These are phyloP conservation scores for Erebia ligea DNA, from an alignment of 2,888 invertebrate species.

Conservation along the genomic window DNA sequence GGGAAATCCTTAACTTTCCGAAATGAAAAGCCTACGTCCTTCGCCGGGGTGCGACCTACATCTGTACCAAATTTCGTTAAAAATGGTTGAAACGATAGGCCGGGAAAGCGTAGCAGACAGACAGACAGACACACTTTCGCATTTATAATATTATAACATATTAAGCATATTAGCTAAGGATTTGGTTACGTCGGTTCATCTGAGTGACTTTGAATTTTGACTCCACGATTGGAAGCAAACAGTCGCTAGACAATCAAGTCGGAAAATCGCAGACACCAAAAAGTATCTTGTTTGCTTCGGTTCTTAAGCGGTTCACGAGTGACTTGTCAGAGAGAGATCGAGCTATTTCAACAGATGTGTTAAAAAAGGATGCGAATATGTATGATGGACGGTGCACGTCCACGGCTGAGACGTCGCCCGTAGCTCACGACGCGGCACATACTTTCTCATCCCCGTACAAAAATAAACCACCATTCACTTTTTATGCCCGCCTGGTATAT, in stretches of 20 bases:
- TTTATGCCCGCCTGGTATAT: conserved; percentile 76
- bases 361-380: conserved; percentile 55
- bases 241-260: not conserved
- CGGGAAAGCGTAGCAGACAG: too few species aligned
- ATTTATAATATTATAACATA: too few species aligned
- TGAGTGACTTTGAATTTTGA: not conserved
- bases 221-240: not conserved
- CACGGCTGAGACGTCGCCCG: conserved; percentile 65
- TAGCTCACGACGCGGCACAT: conserved; percentile 73
- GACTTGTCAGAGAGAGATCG: conserved; percentile 55
- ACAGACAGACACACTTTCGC: too few species aligned
- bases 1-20: too few species aligned
- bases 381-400: conserved; percentile 76
- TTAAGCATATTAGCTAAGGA: too few species aligned
- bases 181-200: not conserved
- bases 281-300: conserved; percentile 1
- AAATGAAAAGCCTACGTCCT: too few species aligned
- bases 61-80: too few species aligned
- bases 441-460: conserved; percentile 77
- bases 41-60: too few species aligned
- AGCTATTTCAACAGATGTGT: conserved; percentile 20
- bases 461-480: conserved; percentile 75
- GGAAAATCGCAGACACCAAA: not conserved
- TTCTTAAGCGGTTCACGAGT: conserved; percentile 63
- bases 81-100: too few species aligned